phyloP scores from a whole-genome alignment of 1,140 invertebrate species.

The Wiebesia pumilae region DNA sequence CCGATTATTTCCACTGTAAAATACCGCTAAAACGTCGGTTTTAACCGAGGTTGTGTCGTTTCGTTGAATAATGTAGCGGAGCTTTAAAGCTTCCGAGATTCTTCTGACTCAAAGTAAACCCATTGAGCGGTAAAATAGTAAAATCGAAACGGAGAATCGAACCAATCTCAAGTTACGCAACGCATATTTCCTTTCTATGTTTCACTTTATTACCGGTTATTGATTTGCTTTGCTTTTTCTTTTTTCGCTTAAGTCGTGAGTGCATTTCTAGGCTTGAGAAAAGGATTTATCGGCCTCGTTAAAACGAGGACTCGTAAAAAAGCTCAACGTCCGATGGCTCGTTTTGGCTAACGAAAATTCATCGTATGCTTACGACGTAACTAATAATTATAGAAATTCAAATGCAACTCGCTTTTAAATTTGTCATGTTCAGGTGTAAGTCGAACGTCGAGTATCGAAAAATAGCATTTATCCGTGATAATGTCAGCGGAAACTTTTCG shows the following conservation, averaged over 20 bases:
- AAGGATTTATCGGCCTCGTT: neutral
- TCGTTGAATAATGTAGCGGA: neutral
- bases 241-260: neutral
- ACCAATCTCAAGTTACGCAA: conserved; percentile 6
- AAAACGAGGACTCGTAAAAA: neutral
- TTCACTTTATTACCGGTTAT: neutral
- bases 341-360: no score
- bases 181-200: conserved; percentile 5
- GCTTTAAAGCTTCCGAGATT: no score
- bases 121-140: neutral
- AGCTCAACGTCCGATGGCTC: no score
- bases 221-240: neutral
- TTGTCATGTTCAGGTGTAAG: no score
- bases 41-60: neutral
- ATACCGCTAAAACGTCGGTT: neutral
- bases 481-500: no score
- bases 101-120: neutral
- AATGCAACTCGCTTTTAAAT: no score
- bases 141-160: neutral
- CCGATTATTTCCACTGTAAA: neutral
- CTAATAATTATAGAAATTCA: no score
- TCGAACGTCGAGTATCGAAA: no score
- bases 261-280: neutral
- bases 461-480: no score
- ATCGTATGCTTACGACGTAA: no score